Evolutionary conservation across 2,113 vertebrate species (phyloP).

Genomic region (Condylura cristata): DNA sequence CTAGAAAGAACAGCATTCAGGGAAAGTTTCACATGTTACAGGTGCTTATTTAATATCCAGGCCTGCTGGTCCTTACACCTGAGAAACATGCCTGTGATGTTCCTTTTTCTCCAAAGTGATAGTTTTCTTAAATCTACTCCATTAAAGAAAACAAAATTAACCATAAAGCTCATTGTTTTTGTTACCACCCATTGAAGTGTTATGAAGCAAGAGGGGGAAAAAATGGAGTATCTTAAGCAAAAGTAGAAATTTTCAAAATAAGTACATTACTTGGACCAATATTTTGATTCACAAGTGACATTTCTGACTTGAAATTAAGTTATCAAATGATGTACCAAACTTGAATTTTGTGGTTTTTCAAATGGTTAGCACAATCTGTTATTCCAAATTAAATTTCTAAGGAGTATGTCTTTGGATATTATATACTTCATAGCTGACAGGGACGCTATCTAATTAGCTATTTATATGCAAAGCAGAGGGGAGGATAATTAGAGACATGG

Average conservation of each 20-base stretch:
- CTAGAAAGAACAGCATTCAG: neutral
- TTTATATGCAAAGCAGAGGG: conserved; percentile 89
- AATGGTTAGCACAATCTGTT: conserved; percentile 84
- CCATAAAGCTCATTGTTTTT: neutral
- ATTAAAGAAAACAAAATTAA: neutral
- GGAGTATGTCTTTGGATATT: conserved; percentile 84
- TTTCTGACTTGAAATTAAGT: conserved; percentile 78
- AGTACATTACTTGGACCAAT: conserved; percentile 48
- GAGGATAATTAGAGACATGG: conserved; percentile 89
- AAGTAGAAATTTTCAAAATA: conserved; percentile 54
- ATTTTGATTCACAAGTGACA: conserved; percentile 73
- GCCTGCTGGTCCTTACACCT: neutral
- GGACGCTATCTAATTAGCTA: conserved; percentile 89
- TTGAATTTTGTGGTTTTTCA: conserved; percentile 83
- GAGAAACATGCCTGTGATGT: neutral
- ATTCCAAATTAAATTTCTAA: conserved; percentile 87
- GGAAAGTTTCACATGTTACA: neutral
- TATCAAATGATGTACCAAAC: conserved; percentile 75
- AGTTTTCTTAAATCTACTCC: neutral
- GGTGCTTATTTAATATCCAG: neutral
- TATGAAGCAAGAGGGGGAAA: neutral
- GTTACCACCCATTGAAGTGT: neutral
- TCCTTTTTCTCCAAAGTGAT: neutral
- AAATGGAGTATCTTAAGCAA: neutral
- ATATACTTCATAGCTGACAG: conserved; percentile 86